Evolutionary conservation across 2,797 vertebrate species (phyloP).

Genomic region (Anableps anableps): DNA sequence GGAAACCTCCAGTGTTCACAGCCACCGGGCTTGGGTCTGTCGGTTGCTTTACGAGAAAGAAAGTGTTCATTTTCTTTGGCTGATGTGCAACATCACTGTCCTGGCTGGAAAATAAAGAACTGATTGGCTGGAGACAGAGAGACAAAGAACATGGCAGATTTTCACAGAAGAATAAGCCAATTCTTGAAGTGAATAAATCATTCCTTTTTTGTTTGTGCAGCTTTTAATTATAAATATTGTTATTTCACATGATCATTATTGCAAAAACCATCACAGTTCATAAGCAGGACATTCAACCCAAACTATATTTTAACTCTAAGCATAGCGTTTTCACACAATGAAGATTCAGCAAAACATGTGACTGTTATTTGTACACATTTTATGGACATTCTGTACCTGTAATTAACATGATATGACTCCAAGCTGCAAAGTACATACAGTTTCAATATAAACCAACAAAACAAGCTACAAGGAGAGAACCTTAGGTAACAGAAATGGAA

Average conservation of each 20-base stretch:
- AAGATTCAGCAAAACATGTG: neutral
- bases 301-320: neutral
- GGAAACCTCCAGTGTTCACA: neutral
- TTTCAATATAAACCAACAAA: neutral
- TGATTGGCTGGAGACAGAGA: constrained; percentile 3
- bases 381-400: too few relatives aligned
- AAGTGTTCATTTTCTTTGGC: constrained; percentile 6
- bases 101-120: constrained; percentile 7
- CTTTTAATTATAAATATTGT: constrained; percentile 14
- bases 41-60: constrained; percentile 1
- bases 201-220: constrained; percentile 1
- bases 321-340: neutral
- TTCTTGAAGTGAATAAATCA: constrained; percentile 5
- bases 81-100: constrained; percentile 2
- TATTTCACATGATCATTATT: neutral
- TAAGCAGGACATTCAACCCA: neutral
- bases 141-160: too few relatives aligned
- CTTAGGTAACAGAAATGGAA: neutral
- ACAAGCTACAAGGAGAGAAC: neutral
- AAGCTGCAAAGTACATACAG: neutral
- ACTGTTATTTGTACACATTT: neutral
- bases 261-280: neutral
- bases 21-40: neutral
- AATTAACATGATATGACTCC: neutral
- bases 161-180: constrained; percentile 7